A percentile compares a stretch with the other conserved stretches of the same genome.
Conservation (phyloP, 2,113 vertebrate genomes). For the Siphamia tubifer region DNA sequence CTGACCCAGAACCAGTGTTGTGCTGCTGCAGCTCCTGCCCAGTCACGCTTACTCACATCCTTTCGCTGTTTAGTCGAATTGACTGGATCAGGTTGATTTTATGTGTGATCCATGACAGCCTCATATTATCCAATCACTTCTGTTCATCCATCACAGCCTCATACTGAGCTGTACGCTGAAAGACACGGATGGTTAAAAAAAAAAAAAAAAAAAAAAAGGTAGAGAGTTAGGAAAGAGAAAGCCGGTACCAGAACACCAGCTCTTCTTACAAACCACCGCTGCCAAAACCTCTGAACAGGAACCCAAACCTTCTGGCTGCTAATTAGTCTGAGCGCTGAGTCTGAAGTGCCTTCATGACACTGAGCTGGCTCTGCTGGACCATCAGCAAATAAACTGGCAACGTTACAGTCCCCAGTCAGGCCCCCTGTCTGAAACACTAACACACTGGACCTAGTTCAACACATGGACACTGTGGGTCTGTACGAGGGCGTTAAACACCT, state of each 20-base stretch:
- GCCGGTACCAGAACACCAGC: slow-evolving; percentile 34
- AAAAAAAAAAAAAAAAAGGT: background rate
- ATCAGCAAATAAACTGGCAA: slow-evolving; percentile 58
- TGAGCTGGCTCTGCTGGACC: slow-evolving; percentile 39
- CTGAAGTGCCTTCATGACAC: slow-evolving; percentile 54
- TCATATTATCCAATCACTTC: slow-evolving; percentile 29
- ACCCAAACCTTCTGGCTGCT: slow-evolving; percentile 44
- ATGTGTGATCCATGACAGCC: slow-evolving; percentile 27
- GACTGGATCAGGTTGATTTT: slow-evolving; percentile 18
- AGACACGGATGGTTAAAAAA: background rate
- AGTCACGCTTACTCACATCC: slow-evolving; percentile 7
- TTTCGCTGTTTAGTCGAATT: background rate
- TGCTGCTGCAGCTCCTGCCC: background rate
- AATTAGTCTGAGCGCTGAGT: slow-evolving; percentile 57
- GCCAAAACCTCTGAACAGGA: slow-evolving; percentile 35
- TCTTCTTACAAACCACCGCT: slow-evolving; percentile 61
- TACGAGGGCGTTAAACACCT: too few species aligned
- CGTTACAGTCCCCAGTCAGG: slow-evolving; percentile 22
- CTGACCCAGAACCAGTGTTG: too few species aligned
- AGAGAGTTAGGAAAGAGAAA: slow-evolving; percentile 13
- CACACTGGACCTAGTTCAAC: too few species aligned
- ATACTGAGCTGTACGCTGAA: background rate
- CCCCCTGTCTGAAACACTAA: background rate
- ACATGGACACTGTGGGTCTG: too few species aligned
- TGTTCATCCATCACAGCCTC: slow-evolving; percentile 25